phyloP scores from a whole-genome alignment of 2,797 vertebrate genomes.

The Falco berigora region DNA sequence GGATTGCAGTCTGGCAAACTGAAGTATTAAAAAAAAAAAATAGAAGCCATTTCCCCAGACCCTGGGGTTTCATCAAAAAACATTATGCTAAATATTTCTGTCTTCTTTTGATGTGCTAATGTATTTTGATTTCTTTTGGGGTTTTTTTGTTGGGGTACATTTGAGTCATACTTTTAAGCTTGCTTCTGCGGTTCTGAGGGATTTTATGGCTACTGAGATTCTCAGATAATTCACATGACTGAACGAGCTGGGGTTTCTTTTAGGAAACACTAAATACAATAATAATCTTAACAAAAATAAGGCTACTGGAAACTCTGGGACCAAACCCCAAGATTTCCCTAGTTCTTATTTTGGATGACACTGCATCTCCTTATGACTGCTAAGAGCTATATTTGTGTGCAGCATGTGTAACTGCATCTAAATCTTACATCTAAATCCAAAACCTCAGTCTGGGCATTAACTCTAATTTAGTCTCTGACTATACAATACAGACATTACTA shows the following conservation, averaged over 20 bases:
- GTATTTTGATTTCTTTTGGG: not conserved
- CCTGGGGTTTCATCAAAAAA: not conserved
- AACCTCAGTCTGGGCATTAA: not conserved
- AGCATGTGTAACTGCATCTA: not conserved
- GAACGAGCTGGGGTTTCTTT: not conserved
- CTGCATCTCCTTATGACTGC: not conserved
- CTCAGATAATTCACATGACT: not conserved
- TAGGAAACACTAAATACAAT: not conserved
- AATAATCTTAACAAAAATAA: not conserved
- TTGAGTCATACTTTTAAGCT: not conserved
- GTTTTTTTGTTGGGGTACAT: not conserved
- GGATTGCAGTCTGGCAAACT: not conserved
- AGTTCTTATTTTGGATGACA: not conserved
- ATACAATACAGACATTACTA: not conserved
- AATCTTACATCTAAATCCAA: not conserved
- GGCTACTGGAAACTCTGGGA: not conserved
- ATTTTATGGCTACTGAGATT: not conserved
- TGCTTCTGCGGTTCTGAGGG: not conserved
- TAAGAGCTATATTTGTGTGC: not conserved
- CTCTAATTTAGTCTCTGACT: not conserved
- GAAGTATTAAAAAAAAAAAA: not conserved
- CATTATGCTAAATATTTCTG: not conserved
- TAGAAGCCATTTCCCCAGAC: not conserved
- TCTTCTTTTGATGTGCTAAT: not conserved
- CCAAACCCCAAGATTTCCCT: not conserved